Base-by-base conservation (phyloP, 1,140 invertebrate genomes). In the Diorhabda sublineata region DNA sequence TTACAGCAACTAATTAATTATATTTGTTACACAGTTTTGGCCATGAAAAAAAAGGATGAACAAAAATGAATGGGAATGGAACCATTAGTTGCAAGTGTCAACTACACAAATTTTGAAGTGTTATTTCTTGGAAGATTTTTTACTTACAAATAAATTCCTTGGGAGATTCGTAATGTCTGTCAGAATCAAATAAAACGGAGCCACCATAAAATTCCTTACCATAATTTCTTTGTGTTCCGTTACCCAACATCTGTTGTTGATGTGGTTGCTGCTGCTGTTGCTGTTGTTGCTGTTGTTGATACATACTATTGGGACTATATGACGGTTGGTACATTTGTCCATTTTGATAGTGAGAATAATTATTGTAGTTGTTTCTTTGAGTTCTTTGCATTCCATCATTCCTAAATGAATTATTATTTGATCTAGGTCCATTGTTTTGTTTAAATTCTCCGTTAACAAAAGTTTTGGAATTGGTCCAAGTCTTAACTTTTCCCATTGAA, bases 381-480 rank as follows among this genome's bases (percentile, higher is more conserved):
- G 71, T 74, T 58, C 69, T 69, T 43, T 68, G 69, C 45, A 62
- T 66, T 8, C 45, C 59, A 7, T 73, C 61, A 5, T 69, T 67
- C 42, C 73, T 74, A n/a, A 56, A 58, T 9, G 56, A 64, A 47
- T 68, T 73, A n/a, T 47, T 47, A n/a, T 63, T 67, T 11, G 69
- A 74, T 8, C 64, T 45, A 2, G 59, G 58, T 8, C 47, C 47
- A 4, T 69, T 71, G 45, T 75, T 74, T 61, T 73, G 76, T 68
- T 72, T 71, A 8, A 67, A 70, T 4, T 74, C 69, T n/a, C 56
- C 58, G 45, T 69, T 69, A 74, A 26, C 78, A 75, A 67, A 80
- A 76, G 69, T 80, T 43, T 74, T 82, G 11, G 78, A 76, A 11
- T 80, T 82, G 3, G 80, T 82, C 72, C 84, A 84, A 11, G 79